Evolutionary conservation across 2,888 invertebrate species (phyloP).

Genomic region (Mythimna albipuncta): DNA sequence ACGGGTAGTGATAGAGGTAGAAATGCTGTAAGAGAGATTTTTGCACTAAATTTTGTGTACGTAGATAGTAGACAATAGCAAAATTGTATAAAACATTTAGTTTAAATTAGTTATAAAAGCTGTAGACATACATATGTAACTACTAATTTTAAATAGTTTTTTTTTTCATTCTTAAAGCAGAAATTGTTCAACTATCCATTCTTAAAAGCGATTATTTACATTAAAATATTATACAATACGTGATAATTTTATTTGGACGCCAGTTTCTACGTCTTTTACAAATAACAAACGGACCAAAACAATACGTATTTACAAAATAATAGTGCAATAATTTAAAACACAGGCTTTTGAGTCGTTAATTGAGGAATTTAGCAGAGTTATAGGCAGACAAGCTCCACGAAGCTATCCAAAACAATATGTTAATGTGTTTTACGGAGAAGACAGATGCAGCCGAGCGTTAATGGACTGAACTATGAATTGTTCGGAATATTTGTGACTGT

Average conservation of each 20-base stretch:
- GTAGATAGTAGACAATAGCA: background rate
- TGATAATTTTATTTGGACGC: constrained; percentile 22
- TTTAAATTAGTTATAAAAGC: background rate
- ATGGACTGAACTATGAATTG: constrained; percentile 22
- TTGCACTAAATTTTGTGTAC: background rate
- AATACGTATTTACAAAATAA: constrained; percentile 57
- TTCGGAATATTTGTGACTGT: constrained; percentile 11
- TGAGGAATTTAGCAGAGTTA: constrained; percentile 31
- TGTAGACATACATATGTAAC: background rate
- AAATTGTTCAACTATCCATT: background rate
- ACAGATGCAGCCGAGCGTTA: constrained; percentile 18
- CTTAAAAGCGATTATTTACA: constrained; percentile 29
- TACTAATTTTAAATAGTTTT: background rate
- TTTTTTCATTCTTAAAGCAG: background rate
- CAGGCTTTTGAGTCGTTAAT: constrained; percentile 19
- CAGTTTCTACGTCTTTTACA: constrained; percentile 4
- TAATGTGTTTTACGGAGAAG: constrained; percentile 31
- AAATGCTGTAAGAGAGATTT: constrained; percentile 57
- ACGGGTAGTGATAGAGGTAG: constrained; percentile 30
- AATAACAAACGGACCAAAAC: constrained; percentile 34
- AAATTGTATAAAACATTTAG: background rate
- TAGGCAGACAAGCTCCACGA: constrained; percentile 18
- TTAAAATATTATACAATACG: constrained; percentile 28
- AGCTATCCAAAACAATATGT: constrained; percentile 36
- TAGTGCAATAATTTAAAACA: constrained; percentile 43